Base-by-base conservation (phyloP, 64 coral and sea anemone genomes). In the Dendrophyllia cribrosa region DNA sequence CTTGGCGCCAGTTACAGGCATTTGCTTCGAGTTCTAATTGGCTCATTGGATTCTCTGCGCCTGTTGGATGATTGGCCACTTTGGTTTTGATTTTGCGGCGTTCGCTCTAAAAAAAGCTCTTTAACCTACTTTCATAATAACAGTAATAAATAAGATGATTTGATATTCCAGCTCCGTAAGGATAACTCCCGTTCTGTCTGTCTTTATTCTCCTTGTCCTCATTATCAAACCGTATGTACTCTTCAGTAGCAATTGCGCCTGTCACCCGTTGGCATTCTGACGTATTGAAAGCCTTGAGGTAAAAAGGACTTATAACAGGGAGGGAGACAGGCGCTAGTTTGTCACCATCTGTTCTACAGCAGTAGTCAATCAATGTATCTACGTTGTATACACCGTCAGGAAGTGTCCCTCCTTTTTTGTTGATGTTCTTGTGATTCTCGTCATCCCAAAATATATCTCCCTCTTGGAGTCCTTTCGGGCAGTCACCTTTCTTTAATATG, bases 141-240 rank as follows among this genome's bases (percentile, higher is more conserved):
- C 80, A 84, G 20, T 84, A 67, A 49, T 6, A 12, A 5, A 84
- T 3, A 4, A 19, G 17, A 59, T 84, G 80, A 84, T 84, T 84
- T 1, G 2, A 4, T 4, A 66, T 50, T 84, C 80, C 80, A 51
- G 43, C 62, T 17, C 80, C 80, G 62, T 67, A 51, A 17, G 80
- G 80, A 84, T 84, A 68, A 19, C 80, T 84, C 12, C 80, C 80
- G 14, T 21, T 46, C 6, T 23, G 20, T 9, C 19, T 13, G 62
- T 84, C 72, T 53, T 26, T 64, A 58, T 75, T 78, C 8, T 19
- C 43, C 6, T 4, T 19, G 5, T 91, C 88, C 47, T 91, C 88
- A 4, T 70, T 86, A 55, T 95, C 73, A 72, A 79, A 86, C 15
- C 58, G 62, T 7, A 95, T 68, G 59, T 74, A 95, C 56, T 95